Evolutionary conservation across 2,113 vertebrate genomes (phyloP).

Genomic region (Ploceus nigricollis): DNA sequence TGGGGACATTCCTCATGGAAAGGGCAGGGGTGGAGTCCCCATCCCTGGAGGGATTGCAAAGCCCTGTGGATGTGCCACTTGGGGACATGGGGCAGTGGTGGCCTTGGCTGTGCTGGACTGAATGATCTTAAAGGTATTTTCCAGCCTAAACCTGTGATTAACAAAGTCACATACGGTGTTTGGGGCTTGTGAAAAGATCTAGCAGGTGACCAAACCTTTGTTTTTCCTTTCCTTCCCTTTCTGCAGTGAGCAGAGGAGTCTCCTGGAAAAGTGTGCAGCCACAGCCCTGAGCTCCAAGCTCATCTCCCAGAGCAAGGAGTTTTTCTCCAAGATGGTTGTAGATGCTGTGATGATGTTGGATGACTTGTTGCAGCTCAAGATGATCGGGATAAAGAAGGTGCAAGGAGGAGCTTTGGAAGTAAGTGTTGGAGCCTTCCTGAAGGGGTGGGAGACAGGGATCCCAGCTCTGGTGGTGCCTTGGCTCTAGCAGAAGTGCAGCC

Average conservation of each 20-base stretch:
- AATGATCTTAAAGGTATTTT: not conserved
- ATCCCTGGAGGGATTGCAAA: not conserved
- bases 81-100: not conserved
- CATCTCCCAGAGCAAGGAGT: constrained; percentile 89
- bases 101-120: not conserved
- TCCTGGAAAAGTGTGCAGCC: constrained; percentile 91
- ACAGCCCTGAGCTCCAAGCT: constrained; percentile 96
- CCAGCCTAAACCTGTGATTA: not conserved
- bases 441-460: accelerated
- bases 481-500: not conserved
- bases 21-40: not conserved
- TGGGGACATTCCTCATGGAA: not conserved
- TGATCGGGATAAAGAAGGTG: constrained; percentile 98
- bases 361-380: constrained; percentile 91
- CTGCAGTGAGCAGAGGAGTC: constrained; percentile 84
- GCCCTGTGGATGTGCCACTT: not conserved
- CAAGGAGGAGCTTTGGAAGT: constrained; percentile 95
- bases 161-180: accelerated
- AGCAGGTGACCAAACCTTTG: not conserved
- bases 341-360: constrained; percentile 93
- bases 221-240: not conserved
- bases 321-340: constrained; percentile 96
- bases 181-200: not conserved
- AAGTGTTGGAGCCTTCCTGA: not conserved
- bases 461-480: not conserved